Evolutionary conservation across 2,113 vertebrate genomes (phyloP), one percentile per base, ranked within the genome.

Genomic region (Zapus hudsonius): DNA sequence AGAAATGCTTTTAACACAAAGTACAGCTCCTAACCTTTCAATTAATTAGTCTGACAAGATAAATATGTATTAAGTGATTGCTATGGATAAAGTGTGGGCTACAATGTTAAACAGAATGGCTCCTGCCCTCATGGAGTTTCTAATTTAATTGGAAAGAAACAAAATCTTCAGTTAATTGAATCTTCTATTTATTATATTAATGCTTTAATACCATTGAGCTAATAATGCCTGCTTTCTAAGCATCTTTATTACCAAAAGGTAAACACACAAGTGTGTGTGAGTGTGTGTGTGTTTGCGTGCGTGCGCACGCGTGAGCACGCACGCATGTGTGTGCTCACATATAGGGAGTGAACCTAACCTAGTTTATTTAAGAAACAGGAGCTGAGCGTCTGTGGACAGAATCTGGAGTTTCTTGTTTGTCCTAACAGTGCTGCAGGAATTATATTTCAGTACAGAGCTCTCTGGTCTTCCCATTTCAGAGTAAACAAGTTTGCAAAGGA

Each of bases 401-500:
- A 86, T 40, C 31, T 25, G 85, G 76, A 93, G 44, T 29, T 36
- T 82, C 59, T 59, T 33, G 81, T 82, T 94, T 63, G 44, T 74
- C 66, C 74, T 66, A 40, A 63, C 12, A 19, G 36, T 80, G 80
- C 31, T 86, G 23, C 57, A 72, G 29, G 59, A 89, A 8, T 20
- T 64, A n/a, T 12, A 31, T 88, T 89, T 95, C 89, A 42, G 2
- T 17, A 78, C 29, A 64, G 31, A 93, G 69, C 27, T 72, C 27
- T 72, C 20, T 74, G 82, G 69, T n/a, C 67, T 89, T 36, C 31
- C 29, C 22, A 11, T 55, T 91, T 87, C 89, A 86, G 67, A 87
- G 63, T 78, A 91, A 95, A 81, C 67, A 94, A 29, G 44, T 94
- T 95, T 90, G 95, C 81, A 55, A 52, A 88, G 74, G 91, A 84